Evolutionary conservation across 2,797 vertebrate genomes (phyloP), one percentile per base, ranked within the genome.

Genomic region (Aselliscus stoliczkanus): DNA sequence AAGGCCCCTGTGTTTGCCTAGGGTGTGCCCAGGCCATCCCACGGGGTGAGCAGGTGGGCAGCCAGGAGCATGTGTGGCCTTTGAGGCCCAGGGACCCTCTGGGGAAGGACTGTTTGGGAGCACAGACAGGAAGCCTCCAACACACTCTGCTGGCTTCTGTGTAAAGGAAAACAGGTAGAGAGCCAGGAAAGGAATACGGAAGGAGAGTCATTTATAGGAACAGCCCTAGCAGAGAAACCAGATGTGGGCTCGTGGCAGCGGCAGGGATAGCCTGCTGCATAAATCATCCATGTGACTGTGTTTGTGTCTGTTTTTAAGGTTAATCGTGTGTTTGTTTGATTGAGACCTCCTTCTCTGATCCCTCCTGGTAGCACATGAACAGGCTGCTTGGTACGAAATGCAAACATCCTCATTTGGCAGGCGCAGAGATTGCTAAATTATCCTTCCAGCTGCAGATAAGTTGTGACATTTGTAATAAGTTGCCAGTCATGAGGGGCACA

Each of bases 391-490:
- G 83, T 82, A 81, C 27, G 56, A 96, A 94, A 95, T 54, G 95
- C 92, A 96, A 95, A 94, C 94, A 94, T 70, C 80, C 83, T 96
- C 96, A 95, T 94, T 88, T 97, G 96, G 95, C 83, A 95, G 90
- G 76, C 7, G 0, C 56, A 10, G 73, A 94, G 88, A 89, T 95
- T 87, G 88, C 90, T 87, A 93, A 97, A 97, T 97, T 83, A 96
- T 77, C 92, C 86, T 95, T 96, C 95, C 95, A 97, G 96, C 96
- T 96, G 93, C 95, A 97, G 94, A 95, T 92, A 97, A 95, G 95
- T 96, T 97, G 92, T 97, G 96, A 96, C 96, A 94, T 93, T 97
- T 87, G 56, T 91, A 96, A 95, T 95, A 96, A 96, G 94, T 89
- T 97, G 88, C 97, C 90, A 91, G 88, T 96, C 90, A 91, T 56